Percentiles rank a stretch among this genome's conserved stretches.
Evolutionary conservation across 1,140 invertebrate genomes (phyloP).

Genomic region (Hermetia illucens): DNA sequence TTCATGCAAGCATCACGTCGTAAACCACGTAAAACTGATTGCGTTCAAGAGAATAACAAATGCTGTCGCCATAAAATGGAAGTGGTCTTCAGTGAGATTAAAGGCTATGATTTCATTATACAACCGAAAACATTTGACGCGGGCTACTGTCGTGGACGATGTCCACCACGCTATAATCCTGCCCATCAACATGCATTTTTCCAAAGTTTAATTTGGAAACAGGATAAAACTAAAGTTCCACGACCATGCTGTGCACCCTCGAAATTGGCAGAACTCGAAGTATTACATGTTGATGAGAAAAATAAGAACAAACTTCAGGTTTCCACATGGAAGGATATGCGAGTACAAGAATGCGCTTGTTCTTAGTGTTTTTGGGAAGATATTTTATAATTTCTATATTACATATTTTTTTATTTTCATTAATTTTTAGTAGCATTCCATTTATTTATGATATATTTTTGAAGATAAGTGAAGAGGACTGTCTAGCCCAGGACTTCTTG

Average conservation of each 20-base stretch:
- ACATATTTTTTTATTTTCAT: too few species aligned
- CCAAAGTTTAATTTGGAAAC: conserved; percentile 51
- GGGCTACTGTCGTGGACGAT: conserved; percentile 55
- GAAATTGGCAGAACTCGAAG: conserved; percentile 48
- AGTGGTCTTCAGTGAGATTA: conserved; percentile 50
- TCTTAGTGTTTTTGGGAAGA: conserved; percentile 42
- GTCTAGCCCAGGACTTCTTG: too few species aligned
- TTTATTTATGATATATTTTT: too few species aligned
- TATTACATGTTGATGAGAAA: conserved; percentile 49
- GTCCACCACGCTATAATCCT: conserved; percentile 50
- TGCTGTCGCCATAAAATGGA: conserved; percentile 52
- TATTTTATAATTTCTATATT: too few species aligned
- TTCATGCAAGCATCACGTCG: conserved; percentile 8
- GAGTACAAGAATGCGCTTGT: conserved; percentile 58
- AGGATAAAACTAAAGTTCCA: conserved; percentile 40
- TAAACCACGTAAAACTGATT: conserved; percentile 26
- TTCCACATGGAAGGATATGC: conserved; percentile 55
- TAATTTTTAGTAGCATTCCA: too few species aligned
- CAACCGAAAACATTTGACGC: conserved; percentile 57
- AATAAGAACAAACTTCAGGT: conserved; percentile 47
- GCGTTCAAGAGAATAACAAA: conserved; percentile 35
- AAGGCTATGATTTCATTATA: conserved; percentile 52
- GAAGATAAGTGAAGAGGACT: too few species aligned
- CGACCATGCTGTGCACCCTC: conserved; percentile 57
- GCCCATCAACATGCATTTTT: conserved; percentile 58